Conservation (phyloP, 1,140 invertebrate genomes). For the Battus philenor region DNA sequence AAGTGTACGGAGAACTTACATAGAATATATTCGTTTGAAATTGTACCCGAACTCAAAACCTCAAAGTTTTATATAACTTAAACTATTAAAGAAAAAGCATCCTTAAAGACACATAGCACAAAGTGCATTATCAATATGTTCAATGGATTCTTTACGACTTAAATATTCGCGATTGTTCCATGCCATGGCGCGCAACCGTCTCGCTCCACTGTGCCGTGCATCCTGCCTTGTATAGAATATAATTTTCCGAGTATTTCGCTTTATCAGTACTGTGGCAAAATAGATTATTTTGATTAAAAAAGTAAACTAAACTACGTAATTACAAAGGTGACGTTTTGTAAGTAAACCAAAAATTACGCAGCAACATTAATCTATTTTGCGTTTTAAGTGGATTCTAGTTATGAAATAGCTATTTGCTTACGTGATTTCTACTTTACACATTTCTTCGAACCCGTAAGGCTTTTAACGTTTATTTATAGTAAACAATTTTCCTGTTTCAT, state of each 20-base stretch:
- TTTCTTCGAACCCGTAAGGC: conserved; percentile 27
- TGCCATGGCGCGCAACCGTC: conserved; percentile 63
- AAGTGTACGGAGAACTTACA: neutral
- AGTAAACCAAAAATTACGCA: too few species aligned
- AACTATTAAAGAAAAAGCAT: too few species aligned
- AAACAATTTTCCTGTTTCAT: conserved; percentile 30
- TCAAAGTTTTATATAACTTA: neutral
- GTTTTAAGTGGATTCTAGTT: too few species aligned
- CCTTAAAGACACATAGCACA: too few species aligned
- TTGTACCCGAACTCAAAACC: neutral
- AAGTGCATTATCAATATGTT: too few species aligned
- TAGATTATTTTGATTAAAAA: too few species aligned
- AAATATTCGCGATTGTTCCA: conserved; percentile 34
- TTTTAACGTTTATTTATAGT: conserved; percentile 21
- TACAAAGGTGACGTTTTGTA: too few species aligned
- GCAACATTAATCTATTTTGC: too few species aligned
- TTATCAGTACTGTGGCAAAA: conserved; percentile 25
- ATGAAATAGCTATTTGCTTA: too few species aligned
- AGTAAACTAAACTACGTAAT: too few species aligned
- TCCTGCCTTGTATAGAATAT: conserved; percentile 58
- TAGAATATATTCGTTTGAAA: neutral
- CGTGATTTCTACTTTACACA: conserved; percentile 16
- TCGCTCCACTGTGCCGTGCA: conserved; percentile 69
- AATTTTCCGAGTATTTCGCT: conserved; percentile 56
- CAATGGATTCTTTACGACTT: conserved; percentile 11